phyloP scores from a whole-genome alignment of 2,888 invertebrate species.

The Cheilosia scutellata region DNA sequence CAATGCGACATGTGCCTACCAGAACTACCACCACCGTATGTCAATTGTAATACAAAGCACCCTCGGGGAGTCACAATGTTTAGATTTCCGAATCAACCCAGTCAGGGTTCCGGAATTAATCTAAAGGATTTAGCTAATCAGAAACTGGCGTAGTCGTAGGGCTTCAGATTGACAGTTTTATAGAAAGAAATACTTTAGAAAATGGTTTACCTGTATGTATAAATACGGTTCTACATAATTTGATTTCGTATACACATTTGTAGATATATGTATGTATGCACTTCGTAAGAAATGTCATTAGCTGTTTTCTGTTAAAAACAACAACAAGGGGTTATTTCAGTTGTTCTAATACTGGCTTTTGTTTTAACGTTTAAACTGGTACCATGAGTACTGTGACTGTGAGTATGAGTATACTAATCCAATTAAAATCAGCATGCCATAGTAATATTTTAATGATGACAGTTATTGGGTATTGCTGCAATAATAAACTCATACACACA shows the following conservation, averaged over 20 bases:
- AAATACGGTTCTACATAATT: slow-evolving; percentile 2
- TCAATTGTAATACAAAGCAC: slow-evolving; percentile 50
- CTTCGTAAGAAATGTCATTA: neutral
- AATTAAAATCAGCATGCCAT: neutral
- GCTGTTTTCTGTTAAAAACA: neutral
- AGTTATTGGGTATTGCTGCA: neutral
- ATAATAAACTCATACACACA: no score
- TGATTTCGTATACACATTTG: slow-evolving; percentile 33
- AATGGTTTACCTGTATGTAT: slow-evolving; percentile 6
- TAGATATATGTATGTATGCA: neutral
- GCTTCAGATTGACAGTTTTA: slow-evolving; percentile 73
- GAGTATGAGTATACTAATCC: neutral
- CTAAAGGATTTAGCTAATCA: slow-evolving; percentile 74
- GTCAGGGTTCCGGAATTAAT: slow-evolving; percentile 69
- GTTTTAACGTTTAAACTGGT: neutral
- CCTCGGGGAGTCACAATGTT: slow-evolving; percentile 64
- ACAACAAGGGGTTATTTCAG: slow-evolving; percentile 13
- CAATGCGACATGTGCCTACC: slow-evolving; percentile 7
- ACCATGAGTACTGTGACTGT: neutral
- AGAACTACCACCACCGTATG: slow-evolving; percentile 21
- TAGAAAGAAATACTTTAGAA: slow-evolving; percentile 46
- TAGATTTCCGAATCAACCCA: slow-evolving; percentile 73
- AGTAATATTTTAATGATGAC: no score
- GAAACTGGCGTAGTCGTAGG: slow-evolving; percentile 65
- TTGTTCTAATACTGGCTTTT: slow-evolving; percentile 7